Evolutionary conservation across 2,797 vertebrate species (phyloP).

Genomic region (Cheirogaleus major): DNA sequence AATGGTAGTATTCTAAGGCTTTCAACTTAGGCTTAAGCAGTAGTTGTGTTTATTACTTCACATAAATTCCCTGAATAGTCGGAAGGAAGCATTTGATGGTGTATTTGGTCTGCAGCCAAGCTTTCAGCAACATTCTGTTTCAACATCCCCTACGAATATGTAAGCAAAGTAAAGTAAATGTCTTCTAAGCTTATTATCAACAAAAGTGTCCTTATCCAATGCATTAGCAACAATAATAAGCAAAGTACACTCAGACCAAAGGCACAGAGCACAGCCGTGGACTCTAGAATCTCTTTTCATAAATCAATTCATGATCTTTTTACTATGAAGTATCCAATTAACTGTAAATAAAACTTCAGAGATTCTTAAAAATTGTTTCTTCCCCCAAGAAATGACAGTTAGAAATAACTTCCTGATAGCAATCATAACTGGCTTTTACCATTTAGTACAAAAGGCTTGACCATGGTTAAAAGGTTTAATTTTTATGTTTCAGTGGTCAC

Average conservation of each 20-base stretch:
- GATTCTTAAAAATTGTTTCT: constrained; percentile 48
- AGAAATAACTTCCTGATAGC: constrained; percentile 53
- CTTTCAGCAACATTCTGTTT: constrained; percentile 51
- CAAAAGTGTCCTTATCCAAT: constrained; percentile 22
- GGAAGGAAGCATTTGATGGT: constrained; percentile 55
- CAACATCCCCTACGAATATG: constrained; percentile 16
- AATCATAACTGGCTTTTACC: constrained; percentile 51
- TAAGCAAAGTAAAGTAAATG: constrained; percentile 56
- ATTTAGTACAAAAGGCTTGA: constrained; percentile 62
- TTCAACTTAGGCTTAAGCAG: background rate
- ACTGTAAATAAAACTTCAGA: constrained; percentile 60
- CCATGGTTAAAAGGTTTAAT: constrained; percentile 60
- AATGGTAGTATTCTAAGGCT: background rate
- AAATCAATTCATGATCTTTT: constrained; percentile 56
- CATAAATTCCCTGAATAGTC: background rate
- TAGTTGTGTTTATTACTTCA: background rate
- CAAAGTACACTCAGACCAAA: constrained; percentile 14
- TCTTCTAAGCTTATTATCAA: constrained; percentile 75
- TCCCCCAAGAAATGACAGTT: constrained; percentile 14
- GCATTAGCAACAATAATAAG: constrained; percentile 67
- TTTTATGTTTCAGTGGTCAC: constrained; percentile 63
- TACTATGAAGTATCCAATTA: constrained; percentile 60
- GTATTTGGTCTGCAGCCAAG: constrained; percentile 51
- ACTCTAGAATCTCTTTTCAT: constrained; percentile 31
- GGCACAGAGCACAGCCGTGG: background rate